Percentiles rank a stretch among this genome's conserved stretches.
Conservation (phyloP, 2,888 invertebrate species). For the Macrophya annulata region DNA sequence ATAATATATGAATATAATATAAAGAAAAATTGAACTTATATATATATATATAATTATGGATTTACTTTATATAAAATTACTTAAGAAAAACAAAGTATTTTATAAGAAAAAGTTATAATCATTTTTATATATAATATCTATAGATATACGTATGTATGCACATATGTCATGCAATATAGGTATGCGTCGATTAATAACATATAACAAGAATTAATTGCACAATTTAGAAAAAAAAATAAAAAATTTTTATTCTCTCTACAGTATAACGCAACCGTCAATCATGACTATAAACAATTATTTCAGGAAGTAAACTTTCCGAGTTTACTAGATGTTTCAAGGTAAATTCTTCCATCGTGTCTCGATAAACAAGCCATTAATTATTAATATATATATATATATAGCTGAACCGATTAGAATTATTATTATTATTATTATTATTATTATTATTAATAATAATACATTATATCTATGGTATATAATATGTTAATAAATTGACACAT, state of each 20-base stretch:
- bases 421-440: no score
- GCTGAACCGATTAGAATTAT: not conserved
- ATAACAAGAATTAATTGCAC: constrained; percentile 8
- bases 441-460: not conserved
- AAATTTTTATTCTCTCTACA: not conserved
- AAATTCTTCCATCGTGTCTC: not conserved
- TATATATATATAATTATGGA: not conserved
- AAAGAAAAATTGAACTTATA: not conserved
- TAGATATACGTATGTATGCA: no score
- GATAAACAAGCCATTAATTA: not conserved
- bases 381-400: no score
- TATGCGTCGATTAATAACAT: not conserved
- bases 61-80: not conserved
- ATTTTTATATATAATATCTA: not conserved
- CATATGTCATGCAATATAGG: not conserved
- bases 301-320: constrained; percentile 3
- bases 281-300: not conserved
- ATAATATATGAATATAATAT: not conserved
- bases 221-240: not conserved
- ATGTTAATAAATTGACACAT: not conserved
- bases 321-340: constrained; percentile 13
- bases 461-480: not conserved
- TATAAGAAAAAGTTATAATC: not conserved
- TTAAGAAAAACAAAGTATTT: not conserved
- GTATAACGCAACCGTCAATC: not conserved